Percentiles rank a stretch among this genome's conserved stretches.
Evolutionary conservation across 1,140 invertebrate species (phyloP).

Genomic region (Oppia nitens): DNA sequence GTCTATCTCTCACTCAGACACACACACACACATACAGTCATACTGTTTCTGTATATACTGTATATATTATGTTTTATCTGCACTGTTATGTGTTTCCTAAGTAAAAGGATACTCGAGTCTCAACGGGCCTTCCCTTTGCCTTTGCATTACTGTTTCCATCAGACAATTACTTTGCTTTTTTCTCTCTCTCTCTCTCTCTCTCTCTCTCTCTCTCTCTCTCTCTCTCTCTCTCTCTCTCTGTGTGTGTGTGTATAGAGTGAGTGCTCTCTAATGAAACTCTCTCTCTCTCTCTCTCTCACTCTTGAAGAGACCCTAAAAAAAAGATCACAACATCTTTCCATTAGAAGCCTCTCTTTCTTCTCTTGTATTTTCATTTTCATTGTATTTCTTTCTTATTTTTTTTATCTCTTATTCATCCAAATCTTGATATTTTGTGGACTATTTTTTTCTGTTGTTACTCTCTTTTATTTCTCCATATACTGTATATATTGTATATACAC

Average conservation of each 20-base stretch:
- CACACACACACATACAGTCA: too few species aligned
- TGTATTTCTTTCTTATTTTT: too few species aligned
- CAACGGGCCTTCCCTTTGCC: not conserved
- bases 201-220: not conserved
- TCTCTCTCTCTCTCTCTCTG: not conserved
- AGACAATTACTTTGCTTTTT: not conserved
- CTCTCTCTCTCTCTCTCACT: not conserved
- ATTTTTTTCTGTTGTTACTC: too few species aligned
- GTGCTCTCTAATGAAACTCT: not conserved
- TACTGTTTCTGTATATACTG: not conserved
- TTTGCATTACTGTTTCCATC: constrained; percentile 1
- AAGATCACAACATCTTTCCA: too few species aligned
- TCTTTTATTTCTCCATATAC: too few species aligned
- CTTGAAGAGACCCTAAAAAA: too few species aligned
- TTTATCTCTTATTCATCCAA: too few species aligned
- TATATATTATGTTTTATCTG: not conserved
- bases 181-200: not conserved
- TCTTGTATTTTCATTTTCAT: too few species aligned
- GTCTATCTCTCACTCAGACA: constrained; percentile 8
- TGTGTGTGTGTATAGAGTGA: not conserved
- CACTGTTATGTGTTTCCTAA: constrained; percentile 15
- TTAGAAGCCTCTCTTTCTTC: too few species aligned
- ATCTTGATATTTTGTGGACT: too few species aligned
- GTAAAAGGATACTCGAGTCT: constrained; percentile 12
- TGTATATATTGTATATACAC: too few species aligned